phyloP scores from a whole-genome alignment of 2,797 vertebrate genomes.

The Sebastiscus tertius region DNA sequence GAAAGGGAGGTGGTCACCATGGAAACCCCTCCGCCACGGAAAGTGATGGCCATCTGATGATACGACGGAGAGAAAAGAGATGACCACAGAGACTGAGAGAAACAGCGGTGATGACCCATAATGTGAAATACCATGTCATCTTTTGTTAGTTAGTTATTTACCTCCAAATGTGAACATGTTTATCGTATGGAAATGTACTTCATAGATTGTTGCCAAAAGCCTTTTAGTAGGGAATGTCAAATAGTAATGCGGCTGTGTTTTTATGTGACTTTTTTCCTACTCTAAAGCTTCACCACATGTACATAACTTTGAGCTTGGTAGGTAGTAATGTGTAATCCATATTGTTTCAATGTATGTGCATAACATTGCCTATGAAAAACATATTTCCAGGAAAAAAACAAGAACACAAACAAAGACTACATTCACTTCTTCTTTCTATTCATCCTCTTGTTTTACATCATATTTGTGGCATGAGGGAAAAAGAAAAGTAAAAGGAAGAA shows the following conservation, averaged over 20 bases:
- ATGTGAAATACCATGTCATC: background rate
- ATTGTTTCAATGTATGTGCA: conserved; percentile 30
- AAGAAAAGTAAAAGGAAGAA: background rate
- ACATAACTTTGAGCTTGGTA: conserved; percentile 16
- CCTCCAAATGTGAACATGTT: conserved; percentile 1
- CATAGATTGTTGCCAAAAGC: background rate
- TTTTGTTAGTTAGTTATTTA: conserved; percentile 3
- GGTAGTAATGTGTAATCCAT: conserved; percentile 17
- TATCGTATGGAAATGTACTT: background rate
- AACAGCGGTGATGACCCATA: background rate
- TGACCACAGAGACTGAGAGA: background rate
- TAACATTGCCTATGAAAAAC: conserved; percentile 28
- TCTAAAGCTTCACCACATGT: conserved; percentile 11
- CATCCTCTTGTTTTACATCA: background rate
- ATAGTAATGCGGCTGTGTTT: background rate
- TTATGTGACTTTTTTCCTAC: background rate
- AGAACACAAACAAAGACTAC: background rate
- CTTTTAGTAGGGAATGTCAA: background rate
- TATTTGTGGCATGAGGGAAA: conserved; percentile 6
- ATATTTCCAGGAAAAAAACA: conserved; percentile 16
- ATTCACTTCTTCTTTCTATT: background rate
- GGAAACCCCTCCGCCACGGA: conserved; percentile 55
- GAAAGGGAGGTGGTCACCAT: conserved; percentile 40
- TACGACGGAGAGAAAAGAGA: background rate
- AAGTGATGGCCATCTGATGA: conserved; percentile 71